phyloP scores from a whole-genome alignment of 1,140 invertebrate species.

The Pseudomyrmex sp. region DNA sequence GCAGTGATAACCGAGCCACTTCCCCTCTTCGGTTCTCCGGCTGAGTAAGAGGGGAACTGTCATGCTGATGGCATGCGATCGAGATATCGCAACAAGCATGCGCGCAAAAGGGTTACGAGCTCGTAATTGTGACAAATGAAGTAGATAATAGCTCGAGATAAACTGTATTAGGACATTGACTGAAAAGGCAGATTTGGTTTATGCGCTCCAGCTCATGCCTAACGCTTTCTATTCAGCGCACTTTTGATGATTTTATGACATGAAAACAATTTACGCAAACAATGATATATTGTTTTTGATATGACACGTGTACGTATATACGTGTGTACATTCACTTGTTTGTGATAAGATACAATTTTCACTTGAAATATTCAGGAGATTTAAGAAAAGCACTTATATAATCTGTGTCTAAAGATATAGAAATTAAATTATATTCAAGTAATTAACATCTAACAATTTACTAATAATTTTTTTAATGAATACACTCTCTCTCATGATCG shows the following conservation, averaged over 20 bases:
- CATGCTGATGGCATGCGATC: constrained; percentile 58
- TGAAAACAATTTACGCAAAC: not conserved
- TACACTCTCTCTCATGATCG: constrained; percentile 81
- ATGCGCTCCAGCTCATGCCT: not conserved
- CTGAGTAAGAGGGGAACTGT: constrained; percentile 47
- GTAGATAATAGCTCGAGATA: constrained; percentile 55
- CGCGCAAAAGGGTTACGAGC: constrained; percentile 42
- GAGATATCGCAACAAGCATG: constrained; percentile 62
- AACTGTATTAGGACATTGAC: constrained; percentile 47
- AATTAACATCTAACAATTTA: constrained; percentile 68
- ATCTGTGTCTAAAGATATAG: too few relatives aligned
- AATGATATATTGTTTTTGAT: not conserved
- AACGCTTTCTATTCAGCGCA: not conserved
- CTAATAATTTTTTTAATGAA: constrained; percentile 66
- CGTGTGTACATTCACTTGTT: too few relatives aligned
- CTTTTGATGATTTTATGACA: constrained; percentile 1
- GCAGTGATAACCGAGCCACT: constrained; percentile 70
- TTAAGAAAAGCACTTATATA: too few relatives aligned
- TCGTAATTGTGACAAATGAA: constrained; percentile 56
- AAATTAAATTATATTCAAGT: not conserved
- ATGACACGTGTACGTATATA: too few relatives aligned
- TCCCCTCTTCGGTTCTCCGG: constrained; percentile 34
- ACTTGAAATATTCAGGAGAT: too few relatives aligned
- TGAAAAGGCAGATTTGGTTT: constrained; percentile 39
- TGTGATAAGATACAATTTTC: too few relatives aligned